Evolutionary conservation across 2,888 invertebrate genomes (phyloP), one percentile per base, ranked within the genome.

Genomic region (Trypoxylon attenuatum): DNA sequence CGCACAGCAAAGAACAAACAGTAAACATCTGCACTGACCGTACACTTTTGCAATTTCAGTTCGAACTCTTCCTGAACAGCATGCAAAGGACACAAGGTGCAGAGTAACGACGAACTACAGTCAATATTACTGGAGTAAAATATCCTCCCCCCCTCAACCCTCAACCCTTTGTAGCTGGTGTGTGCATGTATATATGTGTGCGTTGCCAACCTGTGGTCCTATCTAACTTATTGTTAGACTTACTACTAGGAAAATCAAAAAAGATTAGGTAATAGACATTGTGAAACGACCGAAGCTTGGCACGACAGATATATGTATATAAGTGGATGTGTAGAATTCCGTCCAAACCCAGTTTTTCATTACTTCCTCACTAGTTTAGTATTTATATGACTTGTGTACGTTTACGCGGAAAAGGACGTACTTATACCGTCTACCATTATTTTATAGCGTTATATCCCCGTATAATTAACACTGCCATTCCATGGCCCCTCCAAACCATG

Each of bases 311-410:
- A 84, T 84, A 84, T 85, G 84, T 86, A 85, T 85, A 82, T 83
- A 86, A 84, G 69, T 84, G 78, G 83, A 83, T 86, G 85, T 86
- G 82, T 86, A 86, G 85, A n/a, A 86, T 82, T 85, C 86, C 86
- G 86, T 86, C 86, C 85, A 83, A n/a, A 83, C 83, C 84, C 85
- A 82, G 70, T 80, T 81, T 74, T 75, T 29, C 49, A 66, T 70
- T 73, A 70, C 39, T 71, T 72, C 65, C 64, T 69, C 56, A 49
- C 72, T 74, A 71, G 68, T 74, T 73, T 74, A 76, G 42, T 76
- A 76, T 75, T 72, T 72, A 65, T 71, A 57, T 63, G 42, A 53
- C 46, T 56, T 58, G 27, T 47, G 70, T 72, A 49, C 61, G 54
- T 65, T 67, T 52, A 25, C 57, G 56, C 27, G 41, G 33, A 45